Evolutionary conservation across 2,113 vertebrate species (phyloP).

Genomic region (Furnarius figulus): DNA sequence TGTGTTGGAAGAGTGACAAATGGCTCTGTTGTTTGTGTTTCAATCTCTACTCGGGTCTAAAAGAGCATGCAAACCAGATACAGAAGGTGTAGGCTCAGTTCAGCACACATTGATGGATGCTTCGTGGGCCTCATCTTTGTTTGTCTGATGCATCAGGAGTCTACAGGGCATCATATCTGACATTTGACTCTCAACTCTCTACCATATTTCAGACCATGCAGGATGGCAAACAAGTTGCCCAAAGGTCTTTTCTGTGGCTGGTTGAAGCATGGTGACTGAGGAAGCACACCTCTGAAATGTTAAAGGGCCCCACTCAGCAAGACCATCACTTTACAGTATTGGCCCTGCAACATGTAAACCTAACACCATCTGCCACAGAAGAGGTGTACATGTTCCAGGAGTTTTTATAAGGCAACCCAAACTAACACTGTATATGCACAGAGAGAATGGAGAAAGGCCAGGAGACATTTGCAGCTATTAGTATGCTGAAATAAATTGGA

Average conservation of each 20-base stretch:
- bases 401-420: not conserved
- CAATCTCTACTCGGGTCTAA: not conserved
- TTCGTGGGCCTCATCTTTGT: not conserved
- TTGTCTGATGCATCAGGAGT: not conserved
- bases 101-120: not conserved
- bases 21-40: not conserved
- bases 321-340: not conserved
- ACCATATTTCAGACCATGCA: not conserved
- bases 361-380: not conserved
- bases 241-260: not conserved
- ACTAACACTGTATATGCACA: not conserved
- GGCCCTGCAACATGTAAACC: not conserved
- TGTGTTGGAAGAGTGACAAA: not conserved
- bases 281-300: not conserved
- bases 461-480: not conserved
- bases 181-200: not conserved
- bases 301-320: accelerated
- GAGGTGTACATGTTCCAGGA: not conserved
- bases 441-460: not conserved
- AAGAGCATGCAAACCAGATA: not conserved
- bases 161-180: not conserved
- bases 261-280: not conserved
- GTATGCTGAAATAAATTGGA: not conserved
- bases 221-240: not conserved
- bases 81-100: not conserved